Evolutionary conservation across 2,113 vertebrate genomes (phyloP).

Genomic region (Ranitomeya imitator): DNA sequence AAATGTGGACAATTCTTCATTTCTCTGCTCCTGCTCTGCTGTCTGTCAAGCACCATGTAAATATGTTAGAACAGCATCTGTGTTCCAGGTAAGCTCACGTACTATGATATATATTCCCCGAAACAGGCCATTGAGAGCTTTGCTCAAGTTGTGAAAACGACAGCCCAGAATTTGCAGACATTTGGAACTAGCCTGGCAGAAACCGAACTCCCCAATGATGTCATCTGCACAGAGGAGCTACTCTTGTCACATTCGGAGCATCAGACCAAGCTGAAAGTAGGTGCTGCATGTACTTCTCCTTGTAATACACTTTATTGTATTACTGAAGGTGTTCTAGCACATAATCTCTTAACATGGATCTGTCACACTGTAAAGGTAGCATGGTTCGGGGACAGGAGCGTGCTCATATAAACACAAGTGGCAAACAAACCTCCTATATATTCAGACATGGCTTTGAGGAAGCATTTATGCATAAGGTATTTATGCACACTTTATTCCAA

Average conservation of each 20-base stretch:
- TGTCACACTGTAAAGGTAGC: too few species aligned
- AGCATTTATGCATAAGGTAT: too few species aligned
- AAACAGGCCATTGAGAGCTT: slow-evolving; percentile 93
- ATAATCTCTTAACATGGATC: too few species aligned
- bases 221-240: slow-evolving; percentile 86
- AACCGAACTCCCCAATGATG: slow-evolving; percentile 87
- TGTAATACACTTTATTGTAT: not conserved
- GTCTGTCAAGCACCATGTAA: not conserved
- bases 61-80: not conserved
- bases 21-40: too few species aligned
- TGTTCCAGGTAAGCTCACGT: not conserved
- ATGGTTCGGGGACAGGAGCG: too few species aligned
- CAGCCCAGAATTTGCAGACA: slow-evolving; percentile 87
- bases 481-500: too few species aligned
- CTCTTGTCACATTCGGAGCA: slow-evolving; percentile 80
- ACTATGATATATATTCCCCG: not conserved
- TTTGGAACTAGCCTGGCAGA: slow-evolving; percentile 86
- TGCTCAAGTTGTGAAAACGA: slow-evolving; percentile 90
- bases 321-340: too few species aligned
- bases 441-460: too few species aligned
- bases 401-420: too few species aligned
- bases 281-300: not conserved
- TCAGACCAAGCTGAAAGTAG: slow-evolving; percentile 83
- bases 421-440: too few species aligned
- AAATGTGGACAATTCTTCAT: too few species aligned